These are phyloP conservation scores for Heliconius charithonia DNA, from an alignment of 2,888 invertebrate genomes.

Conservation along the genomic window DNA sequence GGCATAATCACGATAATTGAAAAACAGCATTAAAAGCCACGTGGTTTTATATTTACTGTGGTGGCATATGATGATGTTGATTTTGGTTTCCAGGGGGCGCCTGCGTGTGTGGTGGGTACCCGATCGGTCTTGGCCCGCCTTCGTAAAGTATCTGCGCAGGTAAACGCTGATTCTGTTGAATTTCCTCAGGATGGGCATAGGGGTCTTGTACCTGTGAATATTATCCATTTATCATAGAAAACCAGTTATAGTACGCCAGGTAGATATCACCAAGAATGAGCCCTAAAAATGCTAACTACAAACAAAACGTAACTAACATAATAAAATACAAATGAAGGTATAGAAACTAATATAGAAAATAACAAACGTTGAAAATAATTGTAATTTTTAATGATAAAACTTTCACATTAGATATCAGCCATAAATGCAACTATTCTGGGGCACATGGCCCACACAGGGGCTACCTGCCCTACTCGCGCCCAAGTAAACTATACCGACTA, in stretches of 20 bases:
- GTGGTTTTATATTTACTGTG: slow-evolving; percentile 24
- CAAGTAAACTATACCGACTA: background rate
- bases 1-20: background rate
- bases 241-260: background rate
- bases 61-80: slow-evolving; percentile 39
- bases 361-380: background rate
- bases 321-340: slow-evolving; percentile 4
- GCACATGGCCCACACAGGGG: background rate
- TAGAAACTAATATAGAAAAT: background rate
- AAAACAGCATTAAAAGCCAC: background rate
- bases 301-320: slow-evolving; percentile 8
- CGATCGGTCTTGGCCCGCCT: slow-evolving; percentile 46
- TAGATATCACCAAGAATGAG: background rate
- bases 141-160: slow-evolving; percentile 62
- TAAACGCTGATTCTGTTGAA: slow-evolving; percentile 54
- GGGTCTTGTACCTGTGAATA: slow-evolving; percentile 58
- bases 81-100: slow-evolving; percentile 30
- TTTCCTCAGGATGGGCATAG: slow-evolving; percentile 58
- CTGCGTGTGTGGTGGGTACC: slow-evolving; percentile 50
- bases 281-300: background rate
- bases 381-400: background rate
- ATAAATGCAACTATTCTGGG: background rate
- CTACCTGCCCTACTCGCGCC: background rate
- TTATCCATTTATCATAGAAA: background rate
- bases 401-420: background rate